These are phyloP conservation scores for Palythoa grandis DNA, from an alignment of 92 coral and sea anemone genomes.

Conservation along the genomic window DNA sequence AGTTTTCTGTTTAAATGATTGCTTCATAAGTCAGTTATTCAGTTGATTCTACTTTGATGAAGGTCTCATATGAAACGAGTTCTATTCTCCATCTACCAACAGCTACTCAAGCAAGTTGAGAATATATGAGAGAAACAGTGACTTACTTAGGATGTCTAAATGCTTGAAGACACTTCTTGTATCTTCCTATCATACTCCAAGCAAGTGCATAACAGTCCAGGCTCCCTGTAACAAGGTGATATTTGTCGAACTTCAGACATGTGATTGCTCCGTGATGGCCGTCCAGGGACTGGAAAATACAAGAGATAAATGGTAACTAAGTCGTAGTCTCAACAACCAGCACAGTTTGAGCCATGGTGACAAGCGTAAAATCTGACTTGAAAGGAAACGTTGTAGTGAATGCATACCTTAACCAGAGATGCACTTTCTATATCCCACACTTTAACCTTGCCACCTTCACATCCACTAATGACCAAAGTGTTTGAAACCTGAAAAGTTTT, in stretches of 20 bases:
- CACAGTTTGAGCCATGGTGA: background rate
- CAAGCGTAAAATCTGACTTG: background rate
- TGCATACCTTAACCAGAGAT: conserved; percentile 77
- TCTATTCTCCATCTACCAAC: too few relatives aligned
- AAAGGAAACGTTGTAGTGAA: background rate
- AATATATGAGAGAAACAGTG: background rate
- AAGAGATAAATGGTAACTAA: background rate
- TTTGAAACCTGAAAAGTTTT: conserved; percentile 72
- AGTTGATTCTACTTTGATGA: too few relatives aligned
- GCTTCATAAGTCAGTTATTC: too few relatives aligned
- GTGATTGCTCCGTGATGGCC: conserved; percentile 99
- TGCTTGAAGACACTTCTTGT: conserved; percentile 97
- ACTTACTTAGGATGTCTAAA: conserved; percentile 94
- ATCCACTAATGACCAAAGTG: conserved; percentile 86
- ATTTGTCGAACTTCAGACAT: conserved; percentile 81
- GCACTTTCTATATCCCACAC: conserved; percentile 97
- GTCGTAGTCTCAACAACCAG: background rate
- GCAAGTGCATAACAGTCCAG: conserved; percentile 96
- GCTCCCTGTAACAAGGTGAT: conserved; percentile 91
- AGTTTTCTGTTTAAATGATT: too few relatives aligned
- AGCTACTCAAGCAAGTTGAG: background rate
- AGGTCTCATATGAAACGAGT: too few relatives aligned
- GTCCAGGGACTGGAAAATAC: conserved; percentile 73
- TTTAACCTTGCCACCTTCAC: conserved; percentile 95
- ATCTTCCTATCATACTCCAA: conserved; percentile 89